phyloP scores from a whole-genome alignment of 1,140 invertebrate species.

The Achatina immaculata region DNA sequence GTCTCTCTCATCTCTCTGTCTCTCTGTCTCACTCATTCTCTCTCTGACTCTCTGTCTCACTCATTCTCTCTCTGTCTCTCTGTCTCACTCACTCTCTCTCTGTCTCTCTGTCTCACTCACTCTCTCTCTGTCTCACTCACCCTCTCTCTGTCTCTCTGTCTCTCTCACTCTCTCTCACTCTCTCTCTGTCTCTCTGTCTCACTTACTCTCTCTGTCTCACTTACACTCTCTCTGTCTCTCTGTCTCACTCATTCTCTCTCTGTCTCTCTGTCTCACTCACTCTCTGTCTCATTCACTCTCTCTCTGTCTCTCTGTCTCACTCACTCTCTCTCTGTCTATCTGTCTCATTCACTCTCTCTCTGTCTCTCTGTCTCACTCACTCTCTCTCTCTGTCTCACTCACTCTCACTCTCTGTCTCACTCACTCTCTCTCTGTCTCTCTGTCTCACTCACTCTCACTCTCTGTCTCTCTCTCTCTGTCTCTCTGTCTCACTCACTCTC shows the following conservation, averaged over 20 bases:
- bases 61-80: background rate
- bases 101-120: background rate
- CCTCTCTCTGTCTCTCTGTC: slow-evolving; percentile 16
- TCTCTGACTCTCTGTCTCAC: no score
- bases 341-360: background rate
- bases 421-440: slow-evolving; percentile 29
- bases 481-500: no score
- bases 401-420: slow-evolving; percentile 19
- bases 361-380: background rate
- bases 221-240: slow-evolving; percentile 21
- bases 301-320: background rate
- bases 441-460: no score
- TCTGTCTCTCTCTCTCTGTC: no score
- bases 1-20: no score
- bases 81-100: background rate
- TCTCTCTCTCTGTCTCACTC: slow-evolving; percentile 23
- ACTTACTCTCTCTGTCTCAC: background rate
- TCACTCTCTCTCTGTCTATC: background rate
- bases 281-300: background rate
- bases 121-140: slow-evolving; percentile 1
- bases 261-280: background rate
- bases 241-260: background rate
- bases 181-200: background rate
- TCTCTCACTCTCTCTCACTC: slow-evolving; percentile 6
- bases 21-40: no score